These are phyloP conservation scores for Elmis aenea DNA, from an alignment of 2,888 invertebrate genomes.

Conservation along the genomic window DNA sequence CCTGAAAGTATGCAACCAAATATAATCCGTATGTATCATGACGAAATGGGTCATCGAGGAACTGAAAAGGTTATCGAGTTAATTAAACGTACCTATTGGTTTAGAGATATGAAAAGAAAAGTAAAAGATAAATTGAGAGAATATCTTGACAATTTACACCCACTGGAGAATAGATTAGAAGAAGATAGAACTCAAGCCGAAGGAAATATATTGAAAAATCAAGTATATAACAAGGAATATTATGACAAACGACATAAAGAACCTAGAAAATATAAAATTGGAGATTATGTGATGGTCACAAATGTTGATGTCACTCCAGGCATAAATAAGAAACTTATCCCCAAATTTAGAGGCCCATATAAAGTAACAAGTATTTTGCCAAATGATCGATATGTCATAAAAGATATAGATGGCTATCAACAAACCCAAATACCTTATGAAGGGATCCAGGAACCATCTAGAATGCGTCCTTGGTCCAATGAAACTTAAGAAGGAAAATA, in stretches of 20 bases:
- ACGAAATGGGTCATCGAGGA: slow-evolving; percentile 33
- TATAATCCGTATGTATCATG: slow-evolving; percentile 27
- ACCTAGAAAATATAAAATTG: slow-evolving; percentile 14
- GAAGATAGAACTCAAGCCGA: slow-evolving; percentile 13
- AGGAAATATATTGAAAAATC: slow-evolving; percentile 9
- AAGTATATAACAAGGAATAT: slow-evolving; percentile 9
- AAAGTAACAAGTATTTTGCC: slow-evolving; percentile 20
- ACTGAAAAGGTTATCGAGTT: slow-evolving; percentile 3
- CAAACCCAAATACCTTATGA: too few relatives aligned
- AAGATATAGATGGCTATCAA: slow-evolving; percentile 13
- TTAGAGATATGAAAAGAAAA: slow-evolving; percentile 8
- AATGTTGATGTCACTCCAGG: slow-evolving; percentile 21
- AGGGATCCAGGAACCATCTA: too few relatives aligned
- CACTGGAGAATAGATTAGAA: slow-evolving; percentile 2
- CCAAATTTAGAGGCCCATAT: slow-evolving; percentile 27
- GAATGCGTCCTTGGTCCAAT: too few relatives aligned
- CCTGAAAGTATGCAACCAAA: slow-evolving; percentile 25
- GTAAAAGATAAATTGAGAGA: slow-evolving; percentile 5
- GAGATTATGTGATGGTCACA: slow-evolving; percentile 23
- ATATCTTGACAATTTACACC: too few relatives aligned
- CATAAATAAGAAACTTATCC: too few relatives aligned
- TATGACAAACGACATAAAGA: slow-evolving; percentile 20
- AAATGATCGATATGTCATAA: slow-evolving; percentile 23
- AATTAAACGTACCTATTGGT: slow-evolving; percentile 7
- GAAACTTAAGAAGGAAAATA: too few relatives aligned